Conservation (phyloP, 1,140 invertebrate genomes). For the Phymorhynchus buccinoides region DNA sequence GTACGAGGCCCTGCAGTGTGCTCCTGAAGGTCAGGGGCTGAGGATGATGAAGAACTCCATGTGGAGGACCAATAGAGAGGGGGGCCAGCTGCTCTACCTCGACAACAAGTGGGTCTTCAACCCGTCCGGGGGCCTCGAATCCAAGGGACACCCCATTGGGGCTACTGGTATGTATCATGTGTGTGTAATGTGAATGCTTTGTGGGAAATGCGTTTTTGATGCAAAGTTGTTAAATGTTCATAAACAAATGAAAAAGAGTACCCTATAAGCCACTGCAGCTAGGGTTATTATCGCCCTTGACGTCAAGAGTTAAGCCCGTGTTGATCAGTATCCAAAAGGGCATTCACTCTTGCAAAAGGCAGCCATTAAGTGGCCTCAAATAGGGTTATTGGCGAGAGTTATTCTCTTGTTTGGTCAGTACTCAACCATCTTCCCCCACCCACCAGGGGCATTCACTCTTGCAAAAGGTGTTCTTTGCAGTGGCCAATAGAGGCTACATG, state of each 20-base stretch:
- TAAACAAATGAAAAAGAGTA: not conserved
- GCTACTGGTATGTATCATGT: slow-evolving; percentile 83
- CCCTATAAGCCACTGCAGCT: no score
- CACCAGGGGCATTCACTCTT: no score
- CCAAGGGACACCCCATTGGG: slow-evolving; percentile 98
- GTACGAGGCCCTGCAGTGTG: slow-evolving; percentile 97
- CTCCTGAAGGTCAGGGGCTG: slow-evolving; percentile 77
- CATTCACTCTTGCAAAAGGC: no score
- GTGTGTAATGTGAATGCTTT: not conserved
- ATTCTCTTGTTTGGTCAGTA: no score
- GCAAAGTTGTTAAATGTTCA: not conserved
- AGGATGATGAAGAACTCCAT: slow-evolving; percentile 56
- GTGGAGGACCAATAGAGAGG: slow-evolving; percentile 59
- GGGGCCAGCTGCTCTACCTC: slow-evolving; percentile 61
- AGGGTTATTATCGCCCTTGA: no score
- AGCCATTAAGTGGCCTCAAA: no score
- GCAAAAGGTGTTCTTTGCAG: no score
- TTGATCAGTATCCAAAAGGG: no score
- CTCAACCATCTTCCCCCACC: no score
- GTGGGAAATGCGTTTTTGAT: not conserved
- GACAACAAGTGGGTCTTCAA: slow-evolving; percentile 97
- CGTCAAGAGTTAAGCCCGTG: no score
- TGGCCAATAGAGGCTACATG: not conserved
- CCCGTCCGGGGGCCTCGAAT: slow-evolving; percentile 97
- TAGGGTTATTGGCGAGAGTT: no score